Evolutionary conservation across 1,140 invertebrate genomes (phyloP), one percentile per base, ranked within the genome.

Genomic region (Procambarus virginalis): DNA sequence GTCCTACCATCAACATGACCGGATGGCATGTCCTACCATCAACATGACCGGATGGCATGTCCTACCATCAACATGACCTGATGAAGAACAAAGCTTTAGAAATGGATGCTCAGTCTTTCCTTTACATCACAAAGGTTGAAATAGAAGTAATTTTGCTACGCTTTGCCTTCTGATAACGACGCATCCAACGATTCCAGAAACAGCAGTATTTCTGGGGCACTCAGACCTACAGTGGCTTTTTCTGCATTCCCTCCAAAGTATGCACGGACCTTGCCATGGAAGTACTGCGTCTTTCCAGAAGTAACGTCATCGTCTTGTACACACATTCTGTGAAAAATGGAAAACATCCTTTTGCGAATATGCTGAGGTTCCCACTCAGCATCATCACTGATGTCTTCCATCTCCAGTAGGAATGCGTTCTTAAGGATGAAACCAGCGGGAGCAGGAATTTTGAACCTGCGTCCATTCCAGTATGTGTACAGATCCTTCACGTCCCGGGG

Each of bases 301-400:
- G 17, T 12, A 2, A 8, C n/a, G 17, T 73, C 48, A 34, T 6
- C n/a, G 20, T 75, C 70, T 34, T 10, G 22, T 17, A 3, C 55
- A 76, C 83, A 84, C 83, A 84, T 84, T 75, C 83, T 84, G 34
- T 49, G 12, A 51, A 84, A 84, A 17, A 84, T 45, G 8, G 83
- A 84, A 20, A 68, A 55, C 83, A 84, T 84, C 48, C 83, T 73
- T 17, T 75, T 22, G 14, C 48, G 14, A 48, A 84, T 22, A 20
- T 75, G 6, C 2, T 8, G 14, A 6, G 58, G 17, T 3, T 75
- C 48, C 83, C 83, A 84, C 68, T 73, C 3, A 5, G 64, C 17
- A 6, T 51, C 20, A 51, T 76, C 70, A 20, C n/a, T 73, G 17
- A 84, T 14, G 20, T 84, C 83, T 48, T 84, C 83, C 70, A 51